Evolutionary conservation across 1,140 invertebrate genomes (phyloP).

Genomic region (Callitettix versicolor): DNA sequence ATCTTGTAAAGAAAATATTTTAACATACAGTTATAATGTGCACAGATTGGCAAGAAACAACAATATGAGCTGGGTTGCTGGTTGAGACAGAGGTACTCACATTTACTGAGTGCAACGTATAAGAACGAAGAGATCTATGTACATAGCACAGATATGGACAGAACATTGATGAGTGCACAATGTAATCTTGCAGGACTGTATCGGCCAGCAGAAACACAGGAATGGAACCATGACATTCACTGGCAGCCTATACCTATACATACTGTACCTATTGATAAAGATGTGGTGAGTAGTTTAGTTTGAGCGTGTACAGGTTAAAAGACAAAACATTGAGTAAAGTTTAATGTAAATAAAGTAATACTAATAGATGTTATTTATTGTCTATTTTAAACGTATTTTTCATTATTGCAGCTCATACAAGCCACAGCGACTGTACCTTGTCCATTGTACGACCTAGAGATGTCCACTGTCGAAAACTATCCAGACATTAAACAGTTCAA

Average conservation of each 20-base stretch:
- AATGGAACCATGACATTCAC: slow-evolving; percentile 54
- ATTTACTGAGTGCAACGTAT: slow-evolving; percentile 42
- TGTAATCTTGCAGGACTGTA: slow-evolving; percentile 69
- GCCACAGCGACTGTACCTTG: slow-evolving; percentile 52
- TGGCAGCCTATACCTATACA: slow-evolving; percentile 90
- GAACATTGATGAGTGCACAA: slow-evolving; percentile 81
- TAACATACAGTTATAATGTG: too few relatives aligned
- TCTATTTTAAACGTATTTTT: not conserved
- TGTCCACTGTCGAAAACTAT: slow-evolving; percentile 42
- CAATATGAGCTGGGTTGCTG: slow-evolving; percentile 66
- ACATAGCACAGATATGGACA: slow-evolving; percentile 71
- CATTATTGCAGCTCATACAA: not conserved
- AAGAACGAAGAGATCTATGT: slow-evolving; percentile 51
- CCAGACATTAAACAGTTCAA: slow-evolving; percentile 44
- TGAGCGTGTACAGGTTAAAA: slow-evolving; percentile 4
- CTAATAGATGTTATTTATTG: not conserved
- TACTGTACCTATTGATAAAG: slow-evolving; percentile 51
- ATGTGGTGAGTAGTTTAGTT: slow-evolving; percentile 40
- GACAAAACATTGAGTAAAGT: not conserved
- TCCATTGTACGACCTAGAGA: slow-evolving; percentile 46
- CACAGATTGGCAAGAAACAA: slow-evolving; percentile 65
- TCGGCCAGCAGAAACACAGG: slow-evolving; percentile 41
- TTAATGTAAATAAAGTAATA: not conserved
- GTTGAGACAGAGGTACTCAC: slow-evolving; percentile 39
- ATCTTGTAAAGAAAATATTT: too few relatives aligned